Conservation (phyloP, 2,797 vertebrate species). For the Graptemys geographica region DNA sequence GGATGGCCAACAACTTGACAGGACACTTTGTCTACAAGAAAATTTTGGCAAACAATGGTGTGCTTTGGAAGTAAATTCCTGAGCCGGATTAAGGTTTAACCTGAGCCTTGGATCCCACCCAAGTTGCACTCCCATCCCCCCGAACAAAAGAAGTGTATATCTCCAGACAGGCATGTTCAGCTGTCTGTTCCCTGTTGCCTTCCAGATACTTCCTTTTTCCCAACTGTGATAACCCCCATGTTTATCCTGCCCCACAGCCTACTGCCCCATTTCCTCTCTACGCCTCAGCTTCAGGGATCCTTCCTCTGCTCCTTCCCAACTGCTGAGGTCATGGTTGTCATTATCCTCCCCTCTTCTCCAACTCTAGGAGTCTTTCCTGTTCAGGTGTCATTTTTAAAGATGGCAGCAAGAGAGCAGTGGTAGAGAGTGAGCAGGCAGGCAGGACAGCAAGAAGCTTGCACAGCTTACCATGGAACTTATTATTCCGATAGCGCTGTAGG, state of each 20-base stretch:
- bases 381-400: background rate
- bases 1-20: background rate
- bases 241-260: constrained; percentile 17
- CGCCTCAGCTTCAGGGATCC: background rate
- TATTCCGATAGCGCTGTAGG: accelerated
- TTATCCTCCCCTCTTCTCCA: background rate
- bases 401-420: background rate
- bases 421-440: background rate
- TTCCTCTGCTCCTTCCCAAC: background rate
- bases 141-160: constrained; percentile 5
- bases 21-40: background rate
- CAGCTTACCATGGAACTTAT: background rate
- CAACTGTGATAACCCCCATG: constrained; percentile 41
- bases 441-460: background rate
- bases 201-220: background rate
- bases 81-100: constrained; percentile 32
- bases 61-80: constrained; percentile 9
- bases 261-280: background rate
- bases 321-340: background rate
- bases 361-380: background rate
- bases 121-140: constrained; percentile 8
- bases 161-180: constrained; percentile 34
- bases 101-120: constrained; percentile 13
- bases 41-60: background rate
- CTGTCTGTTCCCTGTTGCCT: constrained; percentile 38